Base-by-base conservation (phyloP, 2,888 invertebrate species). In the Orgyia antiqua region DNA sequence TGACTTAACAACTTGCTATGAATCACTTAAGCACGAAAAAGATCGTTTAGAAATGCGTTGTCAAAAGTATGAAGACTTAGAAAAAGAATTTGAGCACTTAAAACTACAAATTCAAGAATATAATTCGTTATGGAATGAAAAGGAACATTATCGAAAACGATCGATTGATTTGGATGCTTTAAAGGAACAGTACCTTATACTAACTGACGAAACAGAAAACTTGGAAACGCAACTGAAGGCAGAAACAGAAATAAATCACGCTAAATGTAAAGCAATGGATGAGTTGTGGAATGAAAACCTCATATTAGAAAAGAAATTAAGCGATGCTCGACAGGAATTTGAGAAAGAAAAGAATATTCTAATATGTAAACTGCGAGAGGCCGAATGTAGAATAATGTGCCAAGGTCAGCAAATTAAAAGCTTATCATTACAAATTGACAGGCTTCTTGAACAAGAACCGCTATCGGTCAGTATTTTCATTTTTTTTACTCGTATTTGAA, bases 341-440 rank as follows among this genome's bases (percentile, higher is more conserved):
- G 84, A 87, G 58, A 79, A 79, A 37, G 88, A 89, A 46, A 80
- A 78, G 50, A 88, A 87, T 51, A 42, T 51, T 29, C 57, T 89
- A 11, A 53, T 76, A 29, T 83, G 86, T 45, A 87, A 87, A 65
- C 58, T 89, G 19, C 74, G 83, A 43, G 88, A 89, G 67, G 67
- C 76, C 23, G 88, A 89, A 51, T 86, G 87, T 37, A 82, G 82
- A 57, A 70, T 87, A 10, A 83, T 88, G 61, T 89, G 89, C 40
- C 88, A 88, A 64, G 88, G 87, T 31, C 80, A 87, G 46, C 89
- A 89, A 70, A 88, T 89, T 20, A 87, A 79, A 62, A 77, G 79
- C 52, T 63, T 89, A 34, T 78, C 87, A 0, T 39, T 61, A 31
- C 88, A 89, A 64, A 82, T 89, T 23, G 88, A 89, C 49, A 68